phyloP scores from a whole-genome alignment of 1,140 invertebrate species.

The Ostrea denselamellosa region DNA sequence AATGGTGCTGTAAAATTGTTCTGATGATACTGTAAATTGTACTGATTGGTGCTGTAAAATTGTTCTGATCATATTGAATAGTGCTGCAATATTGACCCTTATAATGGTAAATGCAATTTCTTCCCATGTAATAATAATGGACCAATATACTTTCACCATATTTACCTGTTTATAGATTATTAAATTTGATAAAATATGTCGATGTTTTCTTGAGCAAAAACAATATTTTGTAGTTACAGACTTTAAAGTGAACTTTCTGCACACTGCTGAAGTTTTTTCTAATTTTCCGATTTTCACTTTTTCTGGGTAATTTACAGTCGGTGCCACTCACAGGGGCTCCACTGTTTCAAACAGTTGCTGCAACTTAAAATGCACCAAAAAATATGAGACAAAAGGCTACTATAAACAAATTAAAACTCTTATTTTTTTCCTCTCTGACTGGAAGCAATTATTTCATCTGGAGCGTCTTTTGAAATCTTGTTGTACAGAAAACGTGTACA shows the following conservation, averaged over 20 bases:
- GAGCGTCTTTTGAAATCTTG: conserved; percentile 5
- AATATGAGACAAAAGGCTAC: conserved; percentile 15
- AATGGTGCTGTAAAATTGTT: too few species aligned
- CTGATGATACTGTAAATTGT: too few species aligned
- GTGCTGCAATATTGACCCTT: too few species aligned
- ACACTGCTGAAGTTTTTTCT: background rate
- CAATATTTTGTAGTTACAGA: background rate
- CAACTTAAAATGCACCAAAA: conserved; percentile 29
- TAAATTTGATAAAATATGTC: too few species aligned
- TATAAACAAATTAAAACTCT: background rate
- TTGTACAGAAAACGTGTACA: background rate
- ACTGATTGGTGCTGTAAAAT: too few species aligned
- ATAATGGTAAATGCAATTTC: too few species aligned
- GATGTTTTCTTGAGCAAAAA: background rate
- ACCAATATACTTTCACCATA: too few species aligned
- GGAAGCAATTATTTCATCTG: conserved; percentile 33
- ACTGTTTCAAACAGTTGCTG: conserved; percentile 2
- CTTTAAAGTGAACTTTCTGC: background rate
- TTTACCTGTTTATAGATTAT: too few species aligned
- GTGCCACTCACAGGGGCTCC: background rate
- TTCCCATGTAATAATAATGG: too few species aligned
- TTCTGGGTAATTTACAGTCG: background rate
- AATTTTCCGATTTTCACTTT: conserved; percentile 16
- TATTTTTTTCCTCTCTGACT: background rate
- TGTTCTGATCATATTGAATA: too few species aligned